These are phyloP conservation scores for Clunio marinus DNA, from an alignment of 2,888 invertebrate genomes.

Conservation along the genomic window DNA sequence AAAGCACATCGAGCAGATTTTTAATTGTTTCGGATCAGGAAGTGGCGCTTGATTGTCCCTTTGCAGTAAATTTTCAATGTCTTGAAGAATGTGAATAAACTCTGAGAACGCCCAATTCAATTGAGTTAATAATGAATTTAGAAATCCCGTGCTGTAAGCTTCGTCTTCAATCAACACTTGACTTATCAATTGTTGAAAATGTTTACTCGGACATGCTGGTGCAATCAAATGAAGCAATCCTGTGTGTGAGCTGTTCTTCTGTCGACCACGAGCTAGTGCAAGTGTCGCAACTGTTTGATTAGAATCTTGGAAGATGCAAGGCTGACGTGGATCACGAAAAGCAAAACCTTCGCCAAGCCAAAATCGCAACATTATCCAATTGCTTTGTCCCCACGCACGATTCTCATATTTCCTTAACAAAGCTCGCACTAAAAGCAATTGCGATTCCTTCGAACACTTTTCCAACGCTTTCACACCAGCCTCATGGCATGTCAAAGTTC, in stretches of 20 bases:
- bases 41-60: conserved; percentile 55
- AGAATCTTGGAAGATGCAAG: conserved; percentile 56
- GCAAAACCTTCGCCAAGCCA: conserved; percentile 83
- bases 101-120: conserved; percentile 87
- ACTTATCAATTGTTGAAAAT: conserved; percentile 56
- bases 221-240: conserved; percentile 50
- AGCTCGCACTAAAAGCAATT: conserved; percentile 62
- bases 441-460: conserved; percentile 60
- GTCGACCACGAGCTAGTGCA: conserved; percentile 48
- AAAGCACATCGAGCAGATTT: conserved; percentile 79
- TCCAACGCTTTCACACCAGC: conserved; percentile 69
- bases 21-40: conserved; percentile 72
- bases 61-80: conserved; percentile 64
- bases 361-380: conserved; percentile 77
- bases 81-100: conserved; percentile 78
- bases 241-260: conserved; percentile 50
- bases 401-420: conserved; percentile 75
- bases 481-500: conserved; percentile 70
- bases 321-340: conserved; percentile 61
- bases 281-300: conserved; percentile 45
- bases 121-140: conserved; percentile 75
- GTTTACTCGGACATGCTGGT: conserved; percentile 49
- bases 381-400: conserved; percentile 77
- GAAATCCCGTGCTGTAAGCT: conserved; percentile 62
- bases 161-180: conserved; percentile 60